Base-by-base conservation (phyloP, 2,113 vertebrate species). In the Istiophorus platypterus region DNA sequence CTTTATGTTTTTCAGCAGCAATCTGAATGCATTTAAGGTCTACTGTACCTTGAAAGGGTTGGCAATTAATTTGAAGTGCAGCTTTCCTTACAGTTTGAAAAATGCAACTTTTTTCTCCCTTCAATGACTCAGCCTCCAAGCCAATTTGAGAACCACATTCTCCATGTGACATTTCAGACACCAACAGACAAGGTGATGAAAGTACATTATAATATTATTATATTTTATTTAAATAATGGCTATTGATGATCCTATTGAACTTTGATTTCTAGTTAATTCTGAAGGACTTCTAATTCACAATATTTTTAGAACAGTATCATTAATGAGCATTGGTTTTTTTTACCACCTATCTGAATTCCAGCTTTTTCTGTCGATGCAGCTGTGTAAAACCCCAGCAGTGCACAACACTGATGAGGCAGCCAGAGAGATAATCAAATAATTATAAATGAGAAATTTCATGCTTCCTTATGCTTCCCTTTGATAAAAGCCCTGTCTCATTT, bases 381-480 rank as follows among this genome's bases (percentile, higher is more conserved):
- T 59, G 76, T 78, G 56, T 41, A 17, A 81, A 78, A 82, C 56
- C 75, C 78, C 79, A 51, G 70, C 4, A 61, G 72, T 83, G 83
- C 78, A 15, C 69, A 87, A 62, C 72, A 75, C 45, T 75, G 82
- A 84, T 69, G 83, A 80, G 76, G 73, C 86, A 86, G 75, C 80
- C 67, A 22, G 56, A 87, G 85, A 91, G 82, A 82, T 86, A 85
- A 91, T 91, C 85, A 90, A 91, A 91, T 91, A 85, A 88, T 86
- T 91, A 74, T 76, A 82, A 87, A 89, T 86, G 85, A 88, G 81
- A 82, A 83, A 66, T 29, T 81, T 86, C 83, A 78, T 73, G 85
- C 91, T 90, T 90, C 71, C 7, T 89, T 90, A 89, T 76, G 76
- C 76, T 64, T 77, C 82, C 26, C 81, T 88, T 90, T 92, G 82